Conservation (phyloP, 2,113 vertebrate genomes). For the Ovibos moschatus region DNA sequence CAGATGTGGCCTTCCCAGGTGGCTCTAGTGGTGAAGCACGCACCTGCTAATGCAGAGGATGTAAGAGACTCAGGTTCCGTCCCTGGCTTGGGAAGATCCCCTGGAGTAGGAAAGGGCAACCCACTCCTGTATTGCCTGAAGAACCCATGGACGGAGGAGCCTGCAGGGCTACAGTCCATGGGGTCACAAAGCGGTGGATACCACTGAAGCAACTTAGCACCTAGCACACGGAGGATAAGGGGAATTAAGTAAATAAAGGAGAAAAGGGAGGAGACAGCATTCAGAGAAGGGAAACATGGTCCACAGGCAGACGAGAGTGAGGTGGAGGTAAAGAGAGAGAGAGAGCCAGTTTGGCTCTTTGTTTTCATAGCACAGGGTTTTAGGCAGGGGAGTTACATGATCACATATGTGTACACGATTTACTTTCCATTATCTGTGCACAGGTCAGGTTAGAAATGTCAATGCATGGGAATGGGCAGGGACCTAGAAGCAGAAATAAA, state of each 20-base stretch:
- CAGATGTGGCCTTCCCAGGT: neutral
- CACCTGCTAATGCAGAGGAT: neutral
- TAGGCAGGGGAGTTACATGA: neutral
- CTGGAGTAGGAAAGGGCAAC: neutral
- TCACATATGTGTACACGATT: neutral
- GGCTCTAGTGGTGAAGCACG: neutral
- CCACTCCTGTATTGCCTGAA: neutral
- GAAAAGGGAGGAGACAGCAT: neutral
- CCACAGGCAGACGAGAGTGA: neutral
- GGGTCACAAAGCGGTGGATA: neutral
- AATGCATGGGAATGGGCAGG: rapidly evolving
- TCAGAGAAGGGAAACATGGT: neutral
- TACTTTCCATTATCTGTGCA: neutral
- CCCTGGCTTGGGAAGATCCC: neutral
- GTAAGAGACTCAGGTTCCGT: neutral
- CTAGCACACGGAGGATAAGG: neutral
- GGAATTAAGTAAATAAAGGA: neutral
- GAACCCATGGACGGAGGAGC: neutral
- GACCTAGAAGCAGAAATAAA: neutral
- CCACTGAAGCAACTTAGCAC: neutral
- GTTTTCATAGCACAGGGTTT: neutral
- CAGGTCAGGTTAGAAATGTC: neutral
- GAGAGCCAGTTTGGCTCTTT: neutral
- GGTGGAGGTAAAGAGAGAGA: neutral
- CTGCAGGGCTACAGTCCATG: neutral